A percentile compares a stretch with the other conserved stretches of the same genome.
Conservation (phyloP, 2,113 vertebrate species). For the Crotophaga sulcirostris region DNA sequence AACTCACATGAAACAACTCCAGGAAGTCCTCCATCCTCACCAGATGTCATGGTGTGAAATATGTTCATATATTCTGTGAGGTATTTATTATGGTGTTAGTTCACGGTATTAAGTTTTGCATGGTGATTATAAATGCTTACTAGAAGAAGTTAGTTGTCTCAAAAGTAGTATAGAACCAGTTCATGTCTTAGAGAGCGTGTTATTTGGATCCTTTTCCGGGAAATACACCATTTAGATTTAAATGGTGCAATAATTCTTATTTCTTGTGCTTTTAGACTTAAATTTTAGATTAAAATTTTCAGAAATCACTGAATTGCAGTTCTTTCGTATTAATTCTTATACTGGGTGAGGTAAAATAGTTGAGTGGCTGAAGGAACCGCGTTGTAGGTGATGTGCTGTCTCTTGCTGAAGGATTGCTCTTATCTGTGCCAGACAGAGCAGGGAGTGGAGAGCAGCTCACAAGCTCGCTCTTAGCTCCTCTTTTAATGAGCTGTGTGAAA, state of each 20-base stretch:
- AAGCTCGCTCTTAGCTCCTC: not conserved
- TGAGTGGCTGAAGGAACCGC: accelerated
- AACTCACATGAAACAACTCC: not conserved
- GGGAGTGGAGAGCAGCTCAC: not conserved
- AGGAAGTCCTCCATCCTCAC: not conserved
- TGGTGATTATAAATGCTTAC: not conserved
- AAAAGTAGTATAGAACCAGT: too few species aligned
- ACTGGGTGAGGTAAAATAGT: accelerated
- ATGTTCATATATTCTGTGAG: not conserved
- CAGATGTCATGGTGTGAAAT: not conserved
- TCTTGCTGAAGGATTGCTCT: not conserved
- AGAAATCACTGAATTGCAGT: not conserved
- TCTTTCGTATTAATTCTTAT: not conserved
- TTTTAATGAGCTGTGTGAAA: not conserved
- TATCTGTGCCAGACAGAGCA: not conserved
- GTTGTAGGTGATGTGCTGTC: accelerated
- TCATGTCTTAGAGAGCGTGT: not conserved
- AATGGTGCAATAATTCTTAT: not conserved
- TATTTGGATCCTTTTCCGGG: not conserved
- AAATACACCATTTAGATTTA: not conserved
- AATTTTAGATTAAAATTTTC: not conserved
- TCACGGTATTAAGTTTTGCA: not conserved
- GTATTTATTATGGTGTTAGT: not conserved
- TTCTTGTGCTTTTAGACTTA: not conserved
- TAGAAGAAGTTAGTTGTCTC: not conserved